Evolutionary conservation across 1,140 invertebrate genomes (phyloP).

Genomic region (Apis mellifera): Amel_HAv3.1 CM009931.2:15494501-15495000

Average conservation of each 20-base stretch:
- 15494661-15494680: constrained; percentile 15
- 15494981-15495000: neutral
- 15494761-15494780: constrained; percentile 80
- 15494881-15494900: constrained; percentile 76
- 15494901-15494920: constrained; percentile 30
- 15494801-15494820: constrained; percentile 65
- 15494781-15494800: constrained; percentile 79
- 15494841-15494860: constrained; percentile 74
- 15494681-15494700: constrained; percentile 58
- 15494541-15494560: constrained; percentile 34
- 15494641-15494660: constrained; percentile 38
- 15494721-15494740: constrained; percentile 53
- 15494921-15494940: neutral
- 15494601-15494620: constrained; percentile 39
- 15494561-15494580: constrained; percentile 25
- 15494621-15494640: constrained; percentile 56
- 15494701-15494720: constrained; percentile 56
- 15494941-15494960: neutral
- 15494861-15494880: constrained; percentile 78
- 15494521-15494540: constrained; percentile 35
- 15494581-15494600: constrained; percentile 14
- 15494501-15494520: constrained; percentile 42
- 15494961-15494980: neutral
- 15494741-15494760: constrained; percentile 71
- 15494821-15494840: constrained; percentile 68